Evolutionary conservation across 37 sponge, comb jelly and placozoan species (phyloP).

Genomic region (Hormiphora californensis): DNA sequence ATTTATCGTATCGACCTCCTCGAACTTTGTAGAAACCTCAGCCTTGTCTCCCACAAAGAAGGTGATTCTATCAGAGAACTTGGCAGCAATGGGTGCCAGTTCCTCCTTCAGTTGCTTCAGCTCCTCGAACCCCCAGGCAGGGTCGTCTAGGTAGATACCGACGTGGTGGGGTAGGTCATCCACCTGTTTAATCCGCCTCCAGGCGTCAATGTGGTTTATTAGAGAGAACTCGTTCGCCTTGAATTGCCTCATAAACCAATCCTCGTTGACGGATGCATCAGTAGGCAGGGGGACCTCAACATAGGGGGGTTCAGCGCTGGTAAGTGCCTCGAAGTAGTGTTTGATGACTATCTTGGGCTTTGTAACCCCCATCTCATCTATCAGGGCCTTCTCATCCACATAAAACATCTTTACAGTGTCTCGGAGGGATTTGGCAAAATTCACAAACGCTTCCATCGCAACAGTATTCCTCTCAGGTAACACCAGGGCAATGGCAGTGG

Average conservation of each 20-base stretch:
- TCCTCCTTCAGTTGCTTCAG: not conserved
- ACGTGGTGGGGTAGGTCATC: not conserved
- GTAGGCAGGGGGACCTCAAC: not conserved
- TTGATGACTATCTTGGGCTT: not conserved
- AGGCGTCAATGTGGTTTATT: not conserved
- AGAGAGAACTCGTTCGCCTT: not conserved
- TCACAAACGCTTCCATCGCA: not conserved
- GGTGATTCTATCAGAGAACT: not conserved
- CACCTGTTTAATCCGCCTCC: not conserved
- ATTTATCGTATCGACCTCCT: not conserved
- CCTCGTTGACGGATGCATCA: not conserved
- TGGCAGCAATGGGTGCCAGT: not conserved
- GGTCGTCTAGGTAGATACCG: not conserved
- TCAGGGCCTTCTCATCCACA: not conserved
- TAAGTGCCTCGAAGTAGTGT: not conserved
- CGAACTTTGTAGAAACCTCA: not conserved
- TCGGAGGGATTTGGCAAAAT: not conserved
- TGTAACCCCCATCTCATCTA: not conserved
- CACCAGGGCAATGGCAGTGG: not conserved
- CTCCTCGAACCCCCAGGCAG: not conserved
- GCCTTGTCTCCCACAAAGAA: conserved; percentile 3
- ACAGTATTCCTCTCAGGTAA: not conserved
- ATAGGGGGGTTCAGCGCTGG: not conserved
- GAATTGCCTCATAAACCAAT: not conserved
- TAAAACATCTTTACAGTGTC: not conserved